phyloP scores from a whole-genome alignment of 1,140 invertebrate genomes.

The Belonocnema kinseyi region DNA sequence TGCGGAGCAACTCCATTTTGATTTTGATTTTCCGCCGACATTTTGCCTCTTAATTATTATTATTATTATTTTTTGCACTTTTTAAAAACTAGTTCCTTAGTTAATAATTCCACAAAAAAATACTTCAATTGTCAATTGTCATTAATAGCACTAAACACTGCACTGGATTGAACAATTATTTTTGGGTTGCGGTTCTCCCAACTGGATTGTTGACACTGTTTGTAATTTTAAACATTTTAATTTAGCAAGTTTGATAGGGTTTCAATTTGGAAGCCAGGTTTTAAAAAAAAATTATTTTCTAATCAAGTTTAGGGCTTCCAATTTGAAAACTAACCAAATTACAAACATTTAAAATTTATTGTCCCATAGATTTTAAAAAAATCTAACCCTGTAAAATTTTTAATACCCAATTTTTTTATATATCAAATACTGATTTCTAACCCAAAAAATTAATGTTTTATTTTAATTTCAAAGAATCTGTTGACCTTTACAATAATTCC shows the following conservation, averaged over 20 bases:
- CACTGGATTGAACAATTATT: not conserved
- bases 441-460: too few species aligned
- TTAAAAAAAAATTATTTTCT: too few species aligned
- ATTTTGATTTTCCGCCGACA: constrained; percentile 68
- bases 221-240: constrained; percentile 5
- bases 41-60: constrained; percentile 35
- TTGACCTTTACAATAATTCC: too few species aligned
- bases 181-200: not conserved
- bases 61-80: not conserved
- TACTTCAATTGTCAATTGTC: not conserved
- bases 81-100: not conserved
- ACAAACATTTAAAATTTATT: too few species aligned
- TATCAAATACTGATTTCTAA: too few species aligned
- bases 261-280: too few species aligned
- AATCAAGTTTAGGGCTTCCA: too few species aligned
- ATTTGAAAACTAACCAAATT: too few species aligned
- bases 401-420: too few species aligned
- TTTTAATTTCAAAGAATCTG: too few species aligned
- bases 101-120: not conserved
- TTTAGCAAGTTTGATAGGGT: not conserved
- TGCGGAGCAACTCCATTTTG: constrained; percentile 68
- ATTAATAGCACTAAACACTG: not conserved
- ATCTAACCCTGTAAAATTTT: too few species aligned
- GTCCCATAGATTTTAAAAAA: too few species aligned
- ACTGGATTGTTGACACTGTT: constrained; percentile 5